Conservation (phyloP, 2,797 vertebrate species). For the Notoglanidium macrostoma region DNA sequence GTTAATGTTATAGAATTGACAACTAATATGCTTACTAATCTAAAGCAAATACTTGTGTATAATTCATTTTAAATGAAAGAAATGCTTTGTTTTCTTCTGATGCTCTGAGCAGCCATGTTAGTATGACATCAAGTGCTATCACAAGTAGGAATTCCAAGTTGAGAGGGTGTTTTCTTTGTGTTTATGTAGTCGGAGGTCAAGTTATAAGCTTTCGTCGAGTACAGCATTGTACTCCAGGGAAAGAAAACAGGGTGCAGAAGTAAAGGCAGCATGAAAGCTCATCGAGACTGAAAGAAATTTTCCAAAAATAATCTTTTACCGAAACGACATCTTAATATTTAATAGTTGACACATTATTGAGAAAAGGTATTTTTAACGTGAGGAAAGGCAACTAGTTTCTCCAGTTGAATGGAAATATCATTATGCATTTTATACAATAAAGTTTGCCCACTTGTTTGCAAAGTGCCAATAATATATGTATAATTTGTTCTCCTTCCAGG, state of each 20-base stretch:
- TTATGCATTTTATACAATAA: background rate
- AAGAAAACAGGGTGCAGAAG: background rate
- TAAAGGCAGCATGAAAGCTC: background rate
- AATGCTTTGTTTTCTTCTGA: no score
- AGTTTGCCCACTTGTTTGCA: background rate
- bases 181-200: no score
- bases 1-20: background rate
- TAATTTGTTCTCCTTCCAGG: conserved; percentile 71
- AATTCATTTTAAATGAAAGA: no score
- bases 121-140: no score
- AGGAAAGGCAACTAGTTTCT: background rate
- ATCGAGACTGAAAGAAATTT: background rate
- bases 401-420: background rate
- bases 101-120: no score
- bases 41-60: no score
- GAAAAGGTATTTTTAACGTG: background rate
- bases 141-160: no score
- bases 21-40: no score
- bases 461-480: background rate
- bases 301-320: background rate
- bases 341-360: background rate
- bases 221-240: background rate
- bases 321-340: background rate
- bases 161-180: no score
- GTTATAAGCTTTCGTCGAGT: no score